Conservation (phyloP, 35 echinoderm and acorn worm species). For the Lytechinus pictus region DNA sequence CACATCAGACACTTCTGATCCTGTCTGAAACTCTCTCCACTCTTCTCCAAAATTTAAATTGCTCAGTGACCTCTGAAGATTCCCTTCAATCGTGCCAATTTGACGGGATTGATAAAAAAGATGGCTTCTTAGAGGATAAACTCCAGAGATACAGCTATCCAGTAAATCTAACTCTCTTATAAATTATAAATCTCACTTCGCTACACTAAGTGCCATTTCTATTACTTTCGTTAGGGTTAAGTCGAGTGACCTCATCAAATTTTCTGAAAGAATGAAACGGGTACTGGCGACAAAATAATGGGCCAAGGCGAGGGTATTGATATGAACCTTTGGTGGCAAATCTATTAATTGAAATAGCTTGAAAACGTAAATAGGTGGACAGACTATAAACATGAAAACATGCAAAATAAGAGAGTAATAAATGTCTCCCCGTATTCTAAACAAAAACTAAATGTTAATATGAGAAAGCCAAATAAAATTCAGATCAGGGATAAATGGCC, state of each 20-base stretch:
- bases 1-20: neutral
- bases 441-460: too few species aligned
- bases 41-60: neutral
- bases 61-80: neutral
- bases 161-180: neutral
- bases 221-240: neutral
- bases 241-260: neutral
- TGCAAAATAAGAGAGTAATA: too few species aligned
- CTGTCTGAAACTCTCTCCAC: neutral
- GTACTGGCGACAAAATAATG: neutral
- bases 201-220: neutral
- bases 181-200: too few species aligned
- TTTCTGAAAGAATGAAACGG: neutral
- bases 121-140: neutral
- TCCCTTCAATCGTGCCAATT: neutral
- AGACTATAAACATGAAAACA: neutral
- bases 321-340: neutral
- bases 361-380: neutral
- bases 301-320: neutral
- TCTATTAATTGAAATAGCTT: neutral
- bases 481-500: too few species aligned
- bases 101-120: neutral
- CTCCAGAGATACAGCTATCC: neutral
- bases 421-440: too few species aligned
- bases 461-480: too few species aligned